A percentile compares a stretch with the other conserved stretches of the same genome.
These are phyloP conservation scores for Potorous gilbertii DNA, from an alignment of 2,797 vertebrate species.

Conservation along the genomic window DNA sequence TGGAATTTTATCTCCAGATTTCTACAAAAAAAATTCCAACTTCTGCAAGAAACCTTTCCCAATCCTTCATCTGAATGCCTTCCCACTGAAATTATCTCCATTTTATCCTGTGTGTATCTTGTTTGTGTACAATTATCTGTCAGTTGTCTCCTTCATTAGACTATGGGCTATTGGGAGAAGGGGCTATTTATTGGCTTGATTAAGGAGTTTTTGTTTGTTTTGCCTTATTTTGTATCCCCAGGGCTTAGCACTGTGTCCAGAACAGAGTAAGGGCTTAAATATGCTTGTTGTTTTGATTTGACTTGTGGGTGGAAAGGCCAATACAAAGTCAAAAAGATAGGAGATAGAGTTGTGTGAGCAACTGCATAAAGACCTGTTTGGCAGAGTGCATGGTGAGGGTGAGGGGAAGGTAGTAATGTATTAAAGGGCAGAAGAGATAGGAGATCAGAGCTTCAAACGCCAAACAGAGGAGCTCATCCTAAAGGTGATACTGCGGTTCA, in stretches of 20 bases:
- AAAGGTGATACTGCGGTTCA: not conserved
- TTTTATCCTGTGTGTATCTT: not conserved
- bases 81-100: not conserved
- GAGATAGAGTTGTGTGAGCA: not conserved
- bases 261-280: not conserved
- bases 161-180: not conserved
- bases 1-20: not conserved
- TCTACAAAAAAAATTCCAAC: not conserved
- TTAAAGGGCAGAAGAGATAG: not conserved
- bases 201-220: not conserved
- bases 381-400: not conserved
- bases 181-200: not conserved
- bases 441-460: not conserved
- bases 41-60: not conserved
- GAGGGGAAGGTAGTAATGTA: not conserved
- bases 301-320: not conserved
- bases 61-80: not conserved
- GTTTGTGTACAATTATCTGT: not conserved
- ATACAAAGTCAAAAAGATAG: not conserved
- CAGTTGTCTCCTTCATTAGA: not conserved
- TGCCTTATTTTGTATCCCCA: not conserved
- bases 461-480: not conserved
- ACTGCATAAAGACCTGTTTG: not conserved
- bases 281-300: not conserved
- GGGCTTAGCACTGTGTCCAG: not conserved